These are phyloP conservation scores for Shinisaurus crocodilurus DNA, from an alignment of 2,113 vertebrate species.

Conservation along the genomic window DNA sequence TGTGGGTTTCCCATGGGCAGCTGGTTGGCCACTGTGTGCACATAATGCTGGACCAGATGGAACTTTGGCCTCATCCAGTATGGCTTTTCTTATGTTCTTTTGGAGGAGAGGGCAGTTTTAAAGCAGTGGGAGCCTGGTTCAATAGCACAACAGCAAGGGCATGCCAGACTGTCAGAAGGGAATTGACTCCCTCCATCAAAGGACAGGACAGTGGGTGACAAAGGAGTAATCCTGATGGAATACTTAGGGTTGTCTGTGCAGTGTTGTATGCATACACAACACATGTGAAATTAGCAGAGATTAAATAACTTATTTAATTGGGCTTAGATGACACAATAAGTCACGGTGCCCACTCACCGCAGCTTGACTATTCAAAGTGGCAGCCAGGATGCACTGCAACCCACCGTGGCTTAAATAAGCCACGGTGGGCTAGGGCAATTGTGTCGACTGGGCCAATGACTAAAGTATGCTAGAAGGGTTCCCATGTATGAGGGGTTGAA, in stretches of 20 bases:
- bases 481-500: background rate
- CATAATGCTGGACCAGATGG: too few species aligned
- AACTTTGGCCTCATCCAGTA: too few species aligned
- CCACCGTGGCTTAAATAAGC: too few species aligned
- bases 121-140: background rate
- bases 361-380: too few species aligned
- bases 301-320: background rate
- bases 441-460: too few species aligned
- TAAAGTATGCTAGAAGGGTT: background rate
- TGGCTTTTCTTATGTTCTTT: too few species aligned
- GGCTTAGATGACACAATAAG: background rate
- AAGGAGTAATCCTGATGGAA: background rate
- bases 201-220: background rate
- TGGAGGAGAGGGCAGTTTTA: background rate
- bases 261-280: background rate
- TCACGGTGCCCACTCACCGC: background rate
- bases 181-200: background rate
- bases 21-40: too few species aligned
- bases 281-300: background rate
- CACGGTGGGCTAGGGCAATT: too few species aligned
- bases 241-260: background rate
- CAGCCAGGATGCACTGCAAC: too few species aligned
- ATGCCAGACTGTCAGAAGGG: background rate
- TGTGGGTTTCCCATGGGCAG: too few species aligned
- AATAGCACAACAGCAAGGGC: background rate